Percentiles rank a stretch among this genome's conserved stretches.
Evolutionary conservation across 2,113 vertebrate species (phyloP).

Genomic region (Oreotrochilus melanogaster): DNA sequence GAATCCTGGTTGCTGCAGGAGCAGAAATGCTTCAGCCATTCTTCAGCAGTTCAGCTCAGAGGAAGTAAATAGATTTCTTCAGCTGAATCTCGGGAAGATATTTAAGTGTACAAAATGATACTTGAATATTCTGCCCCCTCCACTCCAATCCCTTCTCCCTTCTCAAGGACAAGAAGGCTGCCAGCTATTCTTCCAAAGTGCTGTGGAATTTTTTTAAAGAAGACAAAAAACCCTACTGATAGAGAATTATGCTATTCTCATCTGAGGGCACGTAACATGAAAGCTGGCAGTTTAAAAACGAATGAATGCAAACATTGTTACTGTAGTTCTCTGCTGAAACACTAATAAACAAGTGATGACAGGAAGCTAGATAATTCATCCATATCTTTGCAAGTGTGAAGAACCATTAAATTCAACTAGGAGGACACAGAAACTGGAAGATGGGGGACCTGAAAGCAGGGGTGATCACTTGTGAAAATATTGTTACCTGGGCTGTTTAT

Average conservation of each 20-base stretch:
- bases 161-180: constrained; percentile 39
- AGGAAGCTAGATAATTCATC: neutral
- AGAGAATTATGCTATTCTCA: neutral
- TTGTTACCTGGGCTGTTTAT: neutral
- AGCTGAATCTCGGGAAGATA: neutral
- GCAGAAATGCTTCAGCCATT: neutral
- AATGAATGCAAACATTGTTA: constrained; percentile 31
- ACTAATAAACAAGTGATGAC: constrained; percentile 55
- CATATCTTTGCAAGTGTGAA: neutral
- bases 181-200: neutral
- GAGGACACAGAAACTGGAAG: neutral
- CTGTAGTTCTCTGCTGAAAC: neutral
- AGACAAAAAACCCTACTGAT: neutral
- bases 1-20: constrained; percentile 8
- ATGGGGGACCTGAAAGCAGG: neutral
- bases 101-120: neutral
- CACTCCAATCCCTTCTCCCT: neutral
- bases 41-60: neutral
- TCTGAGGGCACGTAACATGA: neutral
- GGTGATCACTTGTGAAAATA: neutral
- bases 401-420: neutral
- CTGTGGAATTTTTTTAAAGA: neutral
- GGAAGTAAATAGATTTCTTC: neutral
- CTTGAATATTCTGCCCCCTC: neutral
- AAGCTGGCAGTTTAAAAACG: neutral